Conservation (phyloP, 2,888 invertebrate genomes). For the Leptura quadrifasciata region DNA sequence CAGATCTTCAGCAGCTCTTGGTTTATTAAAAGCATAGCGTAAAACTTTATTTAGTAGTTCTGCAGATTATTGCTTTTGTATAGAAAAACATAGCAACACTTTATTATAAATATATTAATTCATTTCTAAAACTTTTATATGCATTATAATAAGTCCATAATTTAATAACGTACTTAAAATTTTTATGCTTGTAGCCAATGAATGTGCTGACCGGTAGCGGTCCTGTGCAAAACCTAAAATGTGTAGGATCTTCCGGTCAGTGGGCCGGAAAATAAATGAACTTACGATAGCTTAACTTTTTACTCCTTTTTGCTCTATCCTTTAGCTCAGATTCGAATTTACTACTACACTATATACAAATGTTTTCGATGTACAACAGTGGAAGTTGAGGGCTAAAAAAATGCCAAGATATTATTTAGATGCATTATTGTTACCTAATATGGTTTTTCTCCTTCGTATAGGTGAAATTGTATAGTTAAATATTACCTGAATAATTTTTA, state of each 20-base stretch:
- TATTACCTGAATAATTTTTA: too few relatives aligned
- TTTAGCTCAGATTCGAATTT: conserved; percentile 11
- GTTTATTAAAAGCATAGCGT: too few relatives aligned
- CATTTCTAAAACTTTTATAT: too few relatives aligned
- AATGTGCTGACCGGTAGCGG: background rate
- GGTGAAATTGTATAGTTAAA: too few relatives aligned
- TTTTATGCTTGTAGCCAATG: background rate
- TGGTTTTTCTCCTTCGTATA: too few relatives aligned
- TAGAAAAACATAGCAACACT: too few relatives aligned
- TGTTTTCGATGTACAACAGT: conserved; percentile 8
- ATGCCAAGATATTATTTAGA: background rate
- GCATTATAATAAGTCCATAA: too few relatives aligned
- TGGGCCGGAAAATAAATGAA: conserved; percentile 41
- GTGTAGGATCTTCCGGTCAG: conserved; percentile 34
- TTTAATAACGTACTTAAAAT: background rate
- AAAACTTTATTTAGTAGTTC: too few relatives aligned
- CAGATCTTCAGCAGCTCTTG: too few relatives aligned
- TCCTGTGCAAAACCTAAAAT: conserved; percentile 27
- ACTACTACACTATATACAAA: conserved; percentile 29
- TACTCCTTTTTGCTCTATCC: conserved; percentile 25
- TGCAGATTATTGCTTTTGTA: too few relatives aligned
- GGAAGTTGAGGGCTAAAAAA: background rate
- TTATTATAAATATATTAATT: too few relatives aligned
- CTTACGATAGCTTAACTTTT: conserved; percentile 37
- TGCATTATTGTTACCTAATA: too few relatives aligned